phyloP scores from a whole-genome alignment of 2,113 vertebrate genomes.

The Cnemophilus loriae region DNA sequence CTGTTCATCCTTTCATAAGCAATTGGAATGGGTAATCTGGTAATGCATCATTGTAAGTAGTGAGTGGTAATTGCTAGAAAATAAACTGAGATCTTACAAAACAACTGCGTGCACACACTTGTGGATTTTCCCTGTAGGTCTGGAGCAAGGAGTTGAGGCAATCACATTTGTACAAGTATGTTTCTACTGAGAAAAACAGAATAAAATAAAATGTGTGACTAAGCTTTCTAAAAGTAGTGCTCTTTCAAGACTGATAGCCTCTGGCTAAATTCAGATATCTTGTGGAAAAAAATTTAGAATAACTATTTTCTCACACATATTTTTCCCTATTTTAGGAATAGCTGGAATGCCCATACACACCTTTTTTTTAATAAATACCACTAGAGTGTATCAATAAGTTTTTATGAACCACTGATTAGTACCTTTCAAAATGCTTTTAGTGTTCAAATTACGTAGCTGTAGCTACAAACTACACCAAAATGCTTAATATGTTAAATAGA shows the following conservation, averaged over 20 bases:
- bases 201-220: not conserved
- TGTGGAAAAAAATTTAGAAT: not conserved
- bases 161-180: not conserved
- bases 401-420: not conserved
- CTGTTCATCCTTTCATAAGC: conserved; percentile 16
- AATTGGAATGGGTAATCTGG: not conserved
- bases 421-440: not conserved
- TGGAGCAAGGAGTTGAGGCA: not conserved
- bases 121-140: not conserved
- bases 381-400: not conserved
- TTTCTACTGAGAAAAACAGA: not conserved
- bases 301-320: not conserved
- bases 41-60: not conserved
- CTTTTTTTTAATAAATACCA: not conserved
- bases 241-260: not conserved
- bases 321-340: not conserved
- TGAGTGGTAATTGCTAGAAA: conserved; percentile 22
- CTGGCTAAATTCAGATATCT: not conserved
- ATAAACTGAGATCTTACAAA: conserved; percentile 20
- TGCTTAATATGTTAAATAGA: not conserved
- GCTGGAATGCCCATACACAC: not conserved
- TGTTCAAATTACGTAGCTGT: not conserved
- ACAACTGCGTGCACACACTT: not conserved
- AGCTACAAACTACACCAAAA: not conserved
- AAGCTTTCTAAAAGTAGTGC: not conserved